phyloP scores from a whole-genome alignment of 1,140 invertebrate genomes.

The Bradysia coprophila region DNA sequence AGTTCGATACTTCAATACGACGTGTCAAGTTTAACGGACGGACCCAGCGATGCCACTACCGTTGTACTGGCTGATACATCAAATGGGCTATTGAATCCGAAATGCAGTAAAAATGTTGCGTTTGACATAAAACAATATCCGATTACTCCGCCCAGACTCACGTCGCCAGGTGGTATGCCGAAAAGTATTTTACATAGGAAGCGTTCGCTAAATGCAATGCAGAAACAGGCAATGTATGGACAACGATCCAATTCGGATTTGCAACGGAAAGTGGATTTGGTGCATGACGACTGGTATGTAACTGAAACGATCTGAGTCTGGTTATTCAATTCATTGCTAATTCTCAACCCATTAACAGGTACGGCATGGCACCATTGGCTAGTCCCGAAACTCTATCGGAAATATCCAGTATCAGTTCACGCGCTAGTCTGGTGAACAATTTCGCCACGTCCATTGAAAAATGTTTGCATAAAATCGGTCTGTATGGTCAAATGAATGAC shows the following conservation, averaged over 20 bases:
- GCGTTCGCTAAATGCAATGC: slow-evolving; percentile 1
- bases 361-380: slow-evolving; percentile 57
- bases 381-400: slow-evolving; percentile 73
- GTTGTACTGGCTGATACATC: not conserved
- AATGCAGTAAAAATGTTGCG: slow-evolving; percentile 11
- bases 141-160: not conserved
- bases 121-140: slow-evolving; percentile 7
- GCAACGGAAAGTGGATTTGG: slow-evolving; percentile 27
- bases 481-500: slow-evolving; percentile 10
- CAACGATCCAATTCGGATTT: slow-evolving; percentile 15
- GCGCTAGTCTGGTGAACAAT: slow-evolving; percentile 25
- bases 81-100: no score
- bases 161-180: not conserved
- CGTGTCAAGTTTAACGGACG: slow-evolving; percentile 17
- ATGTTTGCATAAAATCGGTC: slow-evolving; percentile 16
- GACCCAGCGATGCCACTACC: slow-evolving; percentile 14
- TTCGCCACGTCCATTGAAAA: slow-evolving; percentile 22
- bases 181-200: slow-evolving; percentile 7
- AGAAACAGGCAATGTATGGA: slow-evolving; percentile 4
- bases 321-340: no score
- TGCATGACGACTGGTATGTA: slow-evolving; percentile 43
- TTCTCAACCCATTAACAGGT: no score
- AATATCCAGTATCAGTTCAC: slow-evolving; percentile 43
- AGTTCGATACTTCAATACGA: slow-evolving; percentile 14
- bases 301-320: no score